Base-by-base conservation (phyloP, 2,888 invertebrate species). In the Nephrotoma flavescens region DNA sequence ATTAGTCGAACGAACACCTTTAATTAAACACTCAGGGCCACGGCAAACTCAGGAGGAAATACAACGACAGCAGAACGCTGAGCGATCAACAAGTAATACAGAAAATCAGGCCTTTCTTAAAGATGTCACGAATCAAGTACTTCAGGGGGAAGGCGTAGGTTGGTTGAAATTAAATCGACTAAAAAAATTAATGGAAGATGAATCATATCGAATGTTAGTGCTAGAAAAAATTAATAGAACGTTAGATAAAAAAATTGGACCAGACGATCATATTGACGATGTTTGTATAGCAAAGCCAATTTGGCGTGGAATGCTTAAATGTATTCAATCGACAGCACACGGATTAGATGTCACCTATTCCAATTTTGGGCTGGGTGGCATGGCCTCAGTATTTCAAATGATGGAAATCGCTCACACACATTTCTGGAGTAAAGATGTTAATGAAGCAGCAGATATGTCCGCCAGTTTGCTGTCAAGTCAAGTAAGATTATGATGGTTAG, bases 361-460 rank as follows among this genome's bases (percentile, higher is more conserved):
- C 83, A 98, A 98, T 92, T 97, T 97, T 89, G 98, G 99, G 0
- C 93, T 98, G 0, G 99, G 99, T 47, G 99, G 99, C 41, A 98
- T 99, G 96, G 98, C 98, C 4, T 98, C 98, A 0, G 97, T 97
- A 31, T 99, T 98, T 92, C 98, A 98, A 92, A 93, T 99, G 88
- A 95, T 99, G 89, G 99, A 99, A 93, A 98, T 99, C 90, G 97
- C 98, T 2, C 99, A 99, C 91, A 99, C 99, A 0, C 99, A 99
- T 92, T 99, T 96, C 91, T 98, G 98, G 97, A 96, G 96, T 89
- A 96, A 97, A 90, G 97, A 97, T 90, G 91, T 97, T 7, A 93
- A 93, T 71, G 94, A 94, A 88, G 93, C 93, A 42, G 91, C 93
- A 89, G 93, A 92, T 84, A 90, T 92, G 88, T 88, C 89, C 42